Percentiles rank a stretch among this genome's conserved stretches.
Evolutionary conservation across 2,113 vertebrate genomes (phyloP).

Genomic region (Azemiops feae): DNA sequence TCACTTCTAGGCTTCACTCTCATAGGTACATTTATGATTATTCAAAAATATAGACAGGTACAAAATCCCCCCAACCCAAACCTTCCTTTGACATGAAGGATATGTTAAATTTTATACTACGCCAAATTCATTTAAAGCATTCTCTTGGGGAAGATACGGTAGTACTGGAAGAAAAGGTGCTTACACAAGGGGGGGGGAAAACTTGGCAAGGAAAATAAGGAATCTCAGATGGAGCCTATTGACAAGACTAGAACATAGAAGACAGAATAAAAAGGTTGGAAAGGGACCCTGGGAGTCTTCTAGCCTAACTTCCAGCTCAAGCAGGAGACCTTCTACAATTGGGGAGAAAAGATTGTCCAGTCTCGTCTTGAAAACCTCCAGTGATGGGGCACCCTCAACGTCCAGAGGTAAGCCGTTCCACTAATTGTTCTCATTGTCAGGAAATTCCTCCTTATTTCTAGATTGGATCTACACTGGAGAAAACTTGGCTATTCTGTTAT

Average conservation of each 20-base stretch:
- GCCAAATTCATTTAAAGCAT: conserved; percentile 4
- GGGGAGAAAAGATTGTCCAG: too few species aligned
- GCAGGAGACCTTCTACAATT: too few species aligned
- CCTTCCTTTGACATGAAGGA: neutral
- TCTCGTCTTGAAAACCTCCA: too few species aligned
- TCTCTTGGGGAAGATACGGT: neutral
- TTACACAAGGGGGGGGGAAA: too few species aligned
- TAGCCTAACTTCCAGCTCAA: too few species aligned
- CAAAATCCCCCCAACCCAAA: neutral
- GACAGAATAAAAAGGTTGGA: too few species aligned
- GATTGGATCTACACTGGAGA: too few species aligned
- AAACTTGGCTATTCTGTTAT: neutral
- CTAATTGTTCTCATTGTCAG: too few species aligned
- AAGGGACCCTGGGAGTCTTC: too few species aligned
- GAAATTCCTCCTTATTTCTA: too few species aligned
- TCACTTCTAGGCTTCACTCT: neutral
- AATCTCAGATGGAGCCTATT: neutral
- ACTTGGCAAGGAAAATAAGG: neutral
- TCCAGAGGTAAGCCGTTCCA: too few species aligned
- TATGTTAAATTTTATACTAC: neutral
- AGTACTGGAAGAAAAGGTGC: neutral
- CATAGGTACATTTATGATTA: neutral
- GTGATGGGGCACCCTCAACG: too few species aligned
- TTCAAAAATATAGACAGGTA: neutral
- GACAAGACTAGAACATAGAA: neutral